Evolutionary conservation across 2,888 invertebrate genomes (phyloP).

Genomic region (Drosophila yooni): DNA sequence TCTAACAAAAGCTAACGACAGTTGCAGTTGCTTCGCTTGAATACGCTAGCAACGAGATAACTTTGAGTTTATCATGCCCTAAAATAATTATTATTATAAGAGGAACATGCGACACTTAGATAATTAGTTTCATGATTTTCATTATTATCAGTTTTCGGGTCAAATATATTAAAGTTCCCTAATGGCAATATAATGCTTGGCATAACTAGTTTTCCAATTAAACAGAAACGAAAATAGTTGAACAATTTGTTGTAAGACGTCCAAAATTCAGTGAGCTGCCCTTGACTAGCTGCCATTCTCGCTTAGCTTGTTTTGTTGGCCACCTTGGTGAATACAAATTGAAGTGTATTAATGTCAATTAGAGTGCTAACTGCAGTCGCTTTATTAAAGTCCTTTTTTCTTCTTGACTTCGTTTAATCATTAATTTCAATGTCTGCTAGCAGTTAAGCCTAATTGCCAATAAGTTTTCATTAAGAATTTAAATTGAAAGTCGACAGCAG

Average conservation of each 20-base stretch:
- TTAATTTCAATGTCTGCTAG: not conserved
- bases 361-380: not conserved
- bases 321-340: not conserved
- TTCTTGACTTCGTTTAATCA: not conserved
- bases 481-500: not conserved
- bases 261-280: not conserved
- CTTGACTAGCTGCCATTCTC: not conserved
- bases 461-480: not conserved
- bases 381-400: not conserved
- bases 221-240: constrained; percentile 1
- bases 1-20: constrained; percentile 1
- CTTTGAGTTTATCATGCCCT: not conserved
- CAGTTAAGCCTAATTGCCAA: constrained; percentile 2
- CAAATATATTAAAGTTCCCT: not conserved
- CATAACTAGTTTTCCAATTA: not conserved
- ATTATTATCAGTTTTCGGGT: not conserved
- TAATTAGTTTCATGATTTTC: not conserved
- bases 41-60: not conserved
- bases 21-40: not conserved
- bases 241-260: not conserved
- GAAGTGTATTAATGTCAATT: constrained; percentile 8
- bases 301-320: not conserved
- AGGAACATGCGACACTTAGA: not conserved
- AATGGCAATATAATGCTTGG: not conserved
- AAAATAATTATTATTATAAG: not conserved